phyloP scores from a whole-genome alignment of 2,888 invertebrate genomes.

The Orthosia cruda region DNA sequence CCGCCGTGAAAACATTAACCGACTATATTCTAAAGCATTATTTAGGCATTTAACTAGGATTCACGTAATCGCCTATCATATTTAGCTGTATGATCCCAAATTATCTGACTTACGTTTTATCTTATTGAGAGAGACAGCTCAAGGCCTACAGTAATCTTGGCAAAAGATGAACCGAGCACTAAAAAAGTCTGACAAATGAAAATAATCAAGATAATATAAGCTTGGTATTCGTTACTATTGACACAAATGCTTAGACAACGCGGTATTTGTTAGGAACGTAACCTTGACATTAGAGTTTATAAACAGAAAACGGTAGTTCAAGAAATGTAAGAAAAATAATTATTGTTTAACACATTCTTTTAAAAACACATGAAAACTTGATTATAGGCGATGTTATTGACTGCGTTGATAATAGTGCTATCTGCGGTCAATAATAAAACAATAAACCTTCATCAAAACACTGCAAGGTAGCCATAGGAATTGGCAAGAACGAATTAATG shows the following conservation, averaged over 20 bases:
- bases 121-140: conserved; percentile 77
- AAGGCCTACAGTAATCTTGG: conserved; percentile 78
- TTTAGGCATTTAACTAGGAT: background rate
- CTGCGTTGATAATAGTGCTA: conserved; percentile 39
- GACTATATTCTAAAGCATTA: conserved; percentile 27
- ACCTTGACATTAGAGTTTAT: conserved; percentile 55
- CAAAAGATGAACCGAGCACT: conserved; percentile 55
- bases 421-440: conserved; percentile 52
- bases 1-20: conserved; percentile 57
- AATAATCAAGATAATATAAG: conserved; percentile 37
- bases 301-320: conserved; percentile 21
- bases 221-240: conserved; percentile 43
- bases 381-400: conserved; percentile 5
- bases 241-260: conserved; percentile 53
- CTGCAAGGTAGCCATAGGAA: conserved; percentile 34
- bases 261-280: conserved; percentile 31
- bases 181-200: conserved; percentile 35
- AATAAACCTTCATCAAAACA: conserved; percentile 52
- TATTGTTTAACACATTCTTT: background rate
- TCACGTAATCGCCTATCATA: conserved; percentile 13
- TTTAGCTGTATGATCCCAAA: conserved; percentile 51
- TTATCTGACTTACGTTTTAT: conserved; percentile 80
- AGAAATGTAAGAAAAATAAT: conserved; percentile 10
- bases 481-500: conserved; percentile 49
- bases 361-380: background rate